Evolutionary conservation across 37 sponge, comb jelly and placozoan genomes (phyloP).

Genomic region (Halichondria panicea): DNA sequence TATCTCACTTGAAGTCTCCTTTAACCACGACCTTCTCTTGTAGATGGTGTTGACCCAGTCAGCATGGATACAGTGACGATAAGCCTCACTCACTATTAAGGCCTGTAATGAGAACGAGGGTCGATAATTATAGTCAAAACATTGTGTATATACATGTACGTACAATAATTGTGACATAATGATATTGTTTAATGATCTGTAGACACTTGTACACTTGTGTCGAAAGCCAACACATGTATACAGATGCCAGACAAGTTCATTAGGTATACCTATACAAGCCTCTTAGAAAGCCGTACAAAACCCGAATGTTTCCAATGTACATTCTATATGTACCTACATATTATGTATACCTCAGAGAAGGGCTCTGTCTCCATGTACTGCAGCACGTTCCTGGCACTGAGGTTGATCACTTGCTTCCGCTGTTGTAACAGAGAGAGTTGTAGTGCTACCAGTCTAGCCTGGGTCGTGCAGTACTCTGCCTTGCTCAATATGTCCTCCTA

Average conservation of each 20-base stretch:
- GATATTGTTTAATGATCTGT: no score
- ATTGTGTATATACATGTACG: no score
- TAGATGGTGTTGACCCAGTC: constrained; percentile 76
- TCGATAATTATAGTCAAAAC: no score
- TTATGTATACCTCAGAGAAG: constrained; percentile 76
- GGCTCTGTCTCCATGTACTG: constrained; percentile 64
- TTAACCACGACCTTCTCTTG: constrained; percentile 51
- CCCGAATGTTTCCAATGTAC: no score
- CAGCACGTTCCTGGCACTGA: constrained; percentile 38
- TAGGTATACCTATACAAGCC: no score
- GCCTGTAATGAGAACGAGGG: no score
- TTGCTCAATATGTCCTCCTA: constrained; percentile 67
- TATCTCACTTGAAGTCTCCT: constrained; percentile 68
- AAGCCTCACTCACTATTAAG: constrained; percentile 73
- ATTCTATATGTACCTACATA: no score
- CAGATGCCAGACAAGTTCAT: no score
- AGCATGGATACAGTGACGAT: constrained; percentile 51
- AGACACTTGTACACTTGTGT: no score
- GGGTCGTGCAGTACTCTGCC: constrained; percentile 64
- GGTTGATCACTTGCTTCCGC: constrained; percentile 60
- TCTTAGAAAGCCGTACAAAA: no score
- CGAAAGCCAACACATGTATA: no score
- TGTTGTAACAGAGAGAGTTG: constrained; percentile 65
- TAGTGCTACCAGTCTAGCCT: constrained; percentile 78
- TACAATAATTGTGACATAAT: no score